These are phyloP conservation scores for Lophius piscatorius DNA, from an alignment of 2,113 vertebrate species.

Conservation along the genomic window DNA sequence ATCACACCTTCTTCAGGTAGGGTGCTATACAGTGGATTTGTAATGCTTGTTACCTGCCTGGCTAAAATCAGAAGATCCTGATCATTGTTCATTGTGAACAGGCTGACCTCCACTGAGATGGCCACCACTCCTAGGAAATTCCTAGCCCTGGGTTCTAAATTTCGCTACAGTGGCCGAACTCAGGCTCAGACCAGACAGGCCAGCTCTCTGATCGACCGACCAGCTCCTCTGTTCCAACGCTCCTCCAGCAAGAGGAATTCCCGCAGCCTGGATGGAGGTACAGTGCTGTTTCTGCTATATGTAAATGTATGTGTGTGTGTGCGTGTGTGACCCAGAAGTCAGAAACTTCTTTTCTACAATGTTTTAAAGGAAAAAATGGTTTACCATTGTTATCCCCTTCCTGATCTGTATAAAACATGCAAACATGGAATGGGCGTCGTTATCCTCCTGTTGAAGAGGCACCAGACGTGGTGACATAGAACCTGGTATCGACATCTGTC, in stretches of 20 bases:
- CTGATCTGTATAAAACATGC: too few relatives aligned
- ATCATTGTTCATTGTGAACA: conserved; percentile 51
- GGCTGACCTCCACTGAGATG: conserved; percentile 93
- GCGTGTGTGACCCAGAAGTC: too few relatives aligned
- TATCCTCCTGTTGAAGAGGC: too few relatives aligned
- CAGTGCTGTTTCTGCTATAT: background rate
- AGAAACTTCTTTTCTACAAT: too few relatives aligned
- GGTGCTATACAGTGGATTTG: too few relatives aligned
- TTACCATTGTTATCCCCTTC: too few relatives aligned
- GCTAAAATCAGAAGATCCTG: background rate
- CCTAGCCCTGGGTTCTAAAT: conserved; percentile 94
- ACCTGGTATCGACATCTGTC: too few relatives aligned
- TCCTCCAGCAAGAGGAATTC: conserved; percentile 94
- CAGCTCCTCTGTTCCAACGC: conserved; percentile 92
- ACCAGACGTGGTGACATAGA: too few relatives aligned
- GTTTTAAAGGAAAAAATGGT: too few relatives aligned
- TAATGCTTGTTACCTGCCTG: too few relatives aligned
- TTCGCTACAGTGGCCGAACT: conserved; percentile 96
- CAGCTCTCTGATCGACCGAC: conserved; percentile 94
- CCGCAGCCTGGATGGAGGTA: conserved; percentile 94
- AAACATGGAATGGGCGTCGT: too few relatives aligned
- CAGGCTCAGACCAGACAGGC: conserved; percentile 96
- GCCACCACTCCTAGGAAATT: conserved; percentile 92
- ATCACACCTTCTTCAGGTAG: conserved; percentile 98
- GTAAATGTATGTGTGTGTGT: background rate